Conservation (phyloP, 2,113 vertebrate genomes). For the Misgurnus anguillicaudatus region DNA sequence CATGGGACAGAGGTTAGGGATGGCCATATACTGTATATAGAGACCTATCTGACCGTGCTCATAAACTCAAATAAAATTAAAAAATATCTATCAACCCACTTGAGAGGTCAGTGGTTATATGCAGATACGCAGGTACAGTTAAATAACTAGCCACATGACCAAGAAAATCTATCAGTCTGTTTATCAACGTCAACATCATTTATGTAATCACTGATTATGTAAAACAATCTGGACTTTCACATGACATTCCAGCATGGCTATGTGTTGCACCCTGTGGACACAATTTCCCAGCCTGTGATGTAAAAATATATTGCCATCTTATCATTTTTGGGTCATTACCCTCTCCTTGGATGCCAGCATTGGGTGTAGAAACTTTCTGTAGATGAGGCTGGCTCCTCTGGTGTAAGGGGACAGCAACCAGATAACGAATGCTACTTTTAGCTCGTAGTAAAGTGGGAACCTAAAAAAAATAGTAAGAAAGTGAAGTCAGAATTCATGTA, state of each 20-base stretch:
- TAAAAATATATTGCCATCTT: background rate
- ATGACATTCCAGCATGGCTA: background rate
- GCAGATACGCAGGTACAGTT: background rate
- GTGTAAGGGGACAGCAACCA: constrained; percentile 88
- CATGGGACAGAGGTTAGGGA: too few species aligned
- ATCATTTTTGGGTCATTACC: constrained; percentile 70
- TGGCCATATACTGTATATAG: too few species aligned
- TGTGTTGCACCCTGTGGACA: background rate
- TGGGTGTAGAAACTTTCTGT: constrained; percentile 86
- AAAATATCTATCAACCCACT: too few species aligned
- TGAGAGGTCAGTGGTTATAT: too few species aligned
- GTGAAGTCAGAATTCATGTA: background rate
- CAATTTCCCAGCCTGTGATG: constrained; percentile 18
- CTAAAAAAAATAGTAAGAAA: constrained; percentile 59
- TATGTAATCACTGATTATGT: constrained; percentile 27
- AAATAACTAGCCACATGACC: too few species aligned
- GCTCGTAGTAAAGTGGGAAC: constrained; percentile 87
- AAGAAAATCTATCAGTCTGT: background rate
- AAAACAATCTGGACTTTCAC: background rate
- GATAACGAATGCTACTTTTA: constrained; percentile 87
- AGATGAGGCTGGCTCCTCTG: constrained; percentile 85
- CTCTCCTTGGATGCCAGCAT: constrained; percentile 85
- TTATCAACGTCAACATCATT: background rate
- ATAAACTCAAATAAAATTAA: too few species aligned
- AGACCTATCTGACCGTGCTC: too few species aligned